Evolutionary conservation across 2,797 vertebrate species (phyloP), one percentile per base, ranked within the genome.

Genomic region (Centroberyx gerrardi): DNA sequence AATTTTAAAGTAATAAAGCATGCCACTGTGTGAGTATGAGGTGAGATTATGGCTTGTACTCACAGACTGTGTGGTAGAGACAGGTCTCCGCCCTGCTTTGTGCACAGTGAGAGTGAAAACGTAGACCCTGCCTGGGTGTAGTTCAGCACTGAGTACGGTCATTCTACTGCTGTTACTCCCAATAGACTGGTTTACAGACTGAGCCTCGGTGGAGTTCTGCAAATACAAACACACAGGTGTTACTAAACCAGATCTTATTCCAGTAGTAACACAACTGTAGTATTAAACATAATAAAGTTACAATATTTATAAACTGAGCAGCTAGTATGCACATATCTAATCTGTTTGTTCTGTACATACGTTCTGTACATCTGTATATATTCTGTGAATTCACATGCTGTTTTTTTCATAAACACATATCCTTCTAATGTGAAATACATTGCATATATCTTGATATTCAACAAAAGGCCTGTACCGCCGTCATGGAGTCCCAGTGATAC

Each of bases 41-140:
- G 33, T 46, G 4, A 56, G 17, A 36, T 18, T 8, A 29, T 27
- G 33, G 49, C 14, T 29, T 31, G 58, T 60, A 90, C 95, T 92
- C 68, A 95, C 95, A 14, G 69, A 89, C 81, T 96, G 95, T 58
- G 78, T 90, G 70, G 83, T 76, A 33, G 85, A 94, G 48, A 65
- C 88, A 10, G 93, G 74, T 29, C 36, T 74, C 68, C 92, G 92
- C n/a, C 90, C 94, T 17, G 66, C 62, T 63, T 95, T 96, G 29
- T 69, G 65, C 14, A 96, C 82, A 12, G 91, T 95, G 4, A 96
- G 88, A 28, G 80, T 95, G 74, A 96, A 93, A 27, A 87, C 18
- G 29, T 94, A 95, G 8, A 87, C 40, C 8, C 62, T 61, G 8
- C 75, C 90, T 4, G 80, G 64, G 5, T 85, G 82, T 22, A 96